Conservation (phyloP, 2,113 vertebrate genomes). For the Apodemus sylvaticus region DNA sequence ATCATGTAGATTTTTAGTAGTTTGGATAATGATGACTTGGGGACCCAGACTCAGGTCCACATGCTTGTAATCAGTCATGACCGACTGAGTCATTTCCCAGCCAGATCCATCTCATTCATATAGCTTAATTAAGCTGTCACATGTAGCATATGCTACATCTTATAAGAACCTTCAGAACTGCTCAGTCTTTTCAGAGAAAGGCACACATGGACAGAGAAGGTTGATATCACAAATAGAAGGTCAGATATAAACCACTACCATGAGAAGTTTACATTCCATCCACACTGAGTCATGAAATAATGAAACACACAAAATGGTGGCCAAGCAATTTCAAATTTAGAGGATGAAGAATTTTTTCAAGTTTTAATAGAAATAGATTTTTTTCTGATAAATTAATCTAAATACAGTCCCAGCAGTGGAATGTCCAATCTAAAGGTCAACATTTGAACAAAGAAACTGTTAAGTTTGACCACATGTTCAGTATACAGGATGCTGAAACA, state of each 20-base stretch:
- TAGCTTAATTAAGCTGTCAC: not conserved
- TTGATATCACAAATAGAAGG: not conserved
- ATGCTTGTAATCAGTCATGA: not conserved
- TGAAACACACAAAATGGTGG: not conserved
- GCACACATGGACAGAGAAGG: not conserved
- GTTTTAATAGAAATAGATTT: not conserved
- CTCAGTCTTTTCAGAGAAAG: not conserved
- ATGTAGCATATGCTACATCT: not conserved
- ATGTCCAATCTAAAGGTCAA: not conserved
- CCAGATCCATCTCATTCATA: not conserved
- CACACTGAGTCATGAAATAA: not conserved
- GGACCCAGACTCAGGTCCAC: not conserved
- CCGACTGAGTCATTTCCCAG: not conserved
- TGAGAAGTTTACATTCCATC: not conserved
- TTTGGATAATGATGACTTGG: not conserved
- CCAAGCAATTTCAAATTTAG: constrained; percentile 30
- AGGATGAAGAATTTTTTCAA: not conserved
- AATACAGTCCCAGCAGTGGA: constrained; percentile 8
- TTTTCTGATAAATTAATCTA: not conserved
- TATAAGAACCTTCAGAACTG: constrained; percentile 23
- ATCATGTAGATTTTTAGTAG: not conserved
- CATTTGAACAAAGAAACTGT: not conserved
- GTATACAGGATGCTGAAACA: not conserved
- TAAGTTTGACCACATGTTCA: not conserved
- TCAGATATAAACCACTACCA: not conserved